phyloP scores from a whole-genome alignment of 2,797 vertebrate species.

The Phylloscopus collybita region DNA sequence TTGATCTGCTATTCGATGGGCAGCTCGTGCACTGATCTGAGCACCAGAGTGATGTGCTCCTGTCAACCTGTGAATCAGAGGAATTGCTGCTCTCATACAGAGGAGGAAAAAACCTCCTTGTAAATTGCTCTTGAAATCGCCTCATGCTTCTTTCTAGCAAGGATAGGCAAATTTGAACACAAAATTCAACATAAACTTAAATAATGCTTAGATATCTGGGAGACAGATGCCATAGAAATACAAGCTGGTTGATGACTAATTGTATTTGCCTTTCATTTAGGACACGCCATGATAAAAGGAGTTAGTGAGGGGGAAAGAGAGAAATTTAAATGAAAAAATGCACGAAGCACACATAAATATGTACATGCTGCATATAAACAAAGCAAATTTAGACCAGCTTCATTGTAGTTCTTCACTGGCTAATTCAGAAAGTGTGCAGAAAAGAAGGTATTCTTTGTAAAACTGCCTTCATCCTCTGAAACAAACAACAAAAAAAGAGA shows the following conservation, averaged over 20 bases:
- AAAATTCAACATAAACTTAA: slow-evolving; percentile 58
- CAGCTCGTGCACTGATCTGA: slow-evolving; percentile 67
- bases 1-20: slow-evolving; percentile 71
- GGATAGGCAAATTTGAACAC: slow-evolving; percentile 28
- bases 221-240: slow-evolving; percentile 47
- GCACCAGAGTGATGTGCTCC: slow-evolving; percentile 70
- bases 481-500: background rate
- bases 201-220: slow-evolving; percentile 26
- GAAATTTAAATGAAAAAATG: slow-evolving; percentile 49
- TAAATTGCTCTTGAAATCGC: slow-evolving; percentile 61
- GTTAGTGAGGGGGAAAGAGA: slow-evolving; percentile 21
- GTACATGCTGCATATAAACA: slow-evolving; percentile 28
- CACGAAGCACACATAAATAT: slow-evolving; percentile 14
- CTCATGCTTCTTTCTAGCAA: slow-evolving; percentile 22
- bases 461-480: background rate
- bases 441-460: background rate
- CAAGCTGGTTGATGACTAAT: slow-evolving; percentile 42
- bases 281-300: slow-evolving; percentile 29
- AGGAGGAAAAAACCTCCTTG: slow-evolving; percentile 53
- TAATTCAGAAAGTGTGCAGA: background rate
- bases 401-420: background rate
- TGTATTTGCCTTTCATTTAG: slow-evolving; percentile 52
- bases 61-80: slow-evolving; percentile 73
- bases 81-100: slow-evolving; percentile 60
- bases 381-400: slow-evolving; percentile 26